phyloP scores from a whole-genome alignment of 2,797 vertebrate species.

The Euphonia xanthogaster region DNA sequence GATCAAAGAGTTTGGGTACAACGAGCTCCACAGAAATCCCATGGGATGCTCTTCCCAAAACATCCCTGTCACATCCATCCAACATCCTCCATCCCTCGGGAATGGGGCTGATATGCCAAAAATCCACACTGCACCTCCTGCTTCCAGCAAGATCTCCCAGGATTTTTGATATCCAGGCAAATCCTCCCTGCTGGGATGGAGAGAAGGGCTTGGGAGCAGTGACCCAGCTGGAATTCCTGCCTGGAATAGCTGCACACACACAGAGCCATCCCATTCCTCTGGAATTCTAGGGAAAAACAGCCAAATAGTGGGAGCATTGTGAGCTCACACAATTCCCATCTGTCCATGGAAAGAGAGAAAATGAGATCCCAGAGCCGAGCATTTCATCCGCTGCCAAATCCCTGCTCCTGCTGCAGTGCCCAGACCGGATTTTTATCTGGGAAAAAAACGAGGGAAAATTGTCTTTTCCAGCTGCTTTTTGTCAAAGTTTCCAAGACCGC shows the following conservation, averaged over 20 bases:
- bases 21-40: rapidly evolving
- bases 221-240: background rate
- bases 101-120: background rate
- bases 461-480: slow-evolving; percentile 46
- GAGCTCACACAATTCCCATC: slow-evolving; percentile 39
- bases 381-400: slow-evolving; percentile 30
- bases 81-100: background rate
- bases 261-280: background rate
- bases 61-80: background rate
- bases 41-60: background rate
- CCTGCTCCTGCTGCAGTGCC: background rate
- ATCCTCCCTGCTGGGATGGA: background rate
- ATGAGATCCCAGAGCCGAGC: background rate
- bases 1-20: background rate
- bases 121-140: background rate
- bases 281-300: background rate
- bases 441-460: slow-evolving; percentile 38
- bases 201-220: background rate
- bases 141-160: background rate
- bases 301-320: background rate
- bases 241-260: background rate
- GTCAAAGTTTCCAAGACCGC: background rate
- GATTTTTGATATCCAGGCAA: background rate
- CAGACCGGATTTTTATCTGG: background rate
- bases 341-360: slow-evolving; percentile 8